A percentile compares a stretch with the other conserved stretches of the same genome.
phyloP scores from a whole-genome alignment of 2,888 invertebrate species.

The Poecilobothrus nobilitatus region DNA sequence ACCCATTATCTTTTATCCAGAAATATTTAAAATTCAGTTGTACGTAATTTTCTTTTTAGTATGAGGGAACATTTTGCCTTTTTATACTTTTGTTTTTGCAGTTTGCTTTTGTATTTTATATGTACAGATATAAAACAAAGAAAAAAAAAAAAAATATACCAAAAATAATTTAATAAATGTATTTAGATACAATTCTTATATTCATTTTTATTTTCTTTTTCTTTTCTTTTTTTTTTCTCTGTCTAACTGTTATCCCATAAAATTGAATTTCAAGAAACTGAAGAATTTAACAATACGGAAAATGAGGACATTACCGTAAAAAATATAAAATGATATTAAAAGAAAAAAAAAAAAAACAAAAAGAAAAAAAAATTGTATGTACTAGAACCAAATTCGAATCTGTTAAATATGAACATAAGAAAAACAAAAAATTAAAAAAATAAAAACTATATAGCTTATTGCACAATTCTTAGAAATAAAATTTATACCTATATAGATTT shows the following conservation, averaged over 20 bases:
- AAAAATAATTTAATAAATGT: too few species aligned
- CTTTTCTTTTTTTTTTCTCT: background rate
- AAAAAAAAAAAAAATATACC: background rate
- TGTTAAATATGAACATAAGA: background rate
- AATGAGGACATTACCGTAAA: slow-evolving; percentile 21
- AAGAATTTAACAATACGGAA: slow-evolving; percentile 17
- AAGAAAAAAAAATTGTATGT: background rate
- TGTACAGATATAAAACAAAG: background rate
- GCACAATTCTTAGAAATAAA: too few species aligned
- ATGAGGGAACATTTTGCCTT: too few species aligned
- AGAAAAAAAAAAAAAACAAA: background rate
- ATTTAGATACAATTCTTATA: too few species aligned
- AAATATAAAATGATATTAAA: slow-evolving; percentile 12
- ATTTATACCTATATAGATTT: too few species aligned
- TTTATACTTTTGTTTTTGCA: too few species aligned
- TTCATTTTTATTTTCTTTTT: background rate
- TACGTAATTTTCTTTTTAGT: too few species aligned
- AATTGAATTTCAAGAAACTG: slow-evolving; percentile 18
- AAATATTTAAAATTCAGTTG: background rate
- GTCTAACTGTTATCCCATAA: slow-evolving; percentile 13
- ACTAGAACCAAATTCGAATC: background rate
- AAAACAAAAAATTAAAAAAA: too few species aligned
- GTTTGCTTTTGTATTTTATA: too few species aligned
- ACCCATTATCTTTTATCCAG: background rate
- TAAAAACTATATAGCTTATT: too few species aligned